Base-by-base conservation (phyloP, 2,113 vertebrate species). In the Passer montanus region DNA sequence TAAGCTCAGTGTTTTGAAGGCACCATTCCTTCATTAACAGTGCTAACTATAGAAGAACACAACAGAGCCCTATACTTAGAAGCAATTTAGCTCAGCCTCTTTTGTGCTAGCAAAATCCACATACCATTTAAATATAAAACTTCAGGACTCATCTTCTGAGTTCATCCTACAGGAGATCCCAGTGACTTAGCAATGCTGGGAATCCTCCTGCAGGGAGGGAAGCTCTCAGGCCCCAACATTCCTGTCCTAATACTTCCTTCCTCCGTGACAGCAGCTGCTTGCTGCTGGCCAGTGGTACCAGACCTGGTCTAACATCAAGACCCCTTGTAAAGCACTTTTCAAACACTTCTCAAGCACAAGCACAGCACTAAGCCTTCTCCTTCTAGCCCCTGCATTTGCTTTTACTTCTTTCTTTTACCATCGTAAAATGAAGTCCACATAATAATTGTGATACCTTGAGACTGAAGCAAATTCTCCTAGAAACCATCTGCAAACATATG, bases 31-130 rank as follows among this genome's bases (percentile, higher is more conserved):
- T 88, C 75, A 84, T 89, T 82, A 97, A 81, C 43, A 85, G 15
- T 27, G 22, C 68, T 80, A 95, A 96, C 35, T 90, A 64, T 23
- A 94, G 56, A 82, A 84, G 52, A 93, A 78, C 33, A 84, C 50
- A 77, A 68, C 62, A 68, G 63, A 91, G 15, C 35, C 87, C 87
- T 96, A 87, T 80, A 94, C 84, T 96, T 95, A 80, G 75, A 78
- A 87, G 44, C 60, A 91, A 75, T 94, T 93, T 37, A 88, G 43
- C 53, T 93, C 66, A 79, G 31, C n/a, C 44, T 76, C 50, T 76
- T 90, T 80, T 74, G 35, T 84, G 53, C 79, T 63, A 91, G 39
- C 63, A 89, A 89, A 89, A 82, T 87, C 68, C 68, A 86, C n/a
- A 27, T 5, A 83, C 56, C 9, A 78, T 75, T 89, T 75, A 87